A percentile compares a stretch with the other conserved stretches of the same genome.
phyloP scores from a whole-genome alignment of 2,113 vertebrate genomes.

The Sylvia atricapilla region DNA sequence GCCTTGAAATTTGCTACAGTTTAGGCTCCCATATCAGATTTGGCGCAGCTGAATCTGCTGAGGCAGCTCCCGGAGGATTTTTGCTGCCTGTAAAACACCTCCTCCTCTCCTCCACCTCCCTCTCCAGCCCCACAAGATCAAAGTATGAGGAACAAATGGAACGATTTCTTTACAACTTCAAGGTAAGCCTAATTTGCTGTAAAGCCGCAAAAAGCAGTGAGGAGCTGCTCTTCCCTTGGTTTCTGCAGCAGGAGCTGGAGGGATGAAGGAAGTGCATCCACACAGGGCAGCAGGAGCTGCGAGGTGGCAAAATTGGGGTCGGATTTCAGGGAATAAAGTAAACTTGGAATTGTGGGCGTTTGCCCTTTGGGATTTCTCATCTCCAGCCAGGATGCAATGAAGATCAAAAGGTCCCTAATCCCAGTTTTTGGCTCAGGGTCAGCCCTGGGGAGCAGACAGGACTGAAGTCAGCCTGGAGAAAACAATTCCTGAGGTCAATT shows the following conservation, averaged over 20 bases:
- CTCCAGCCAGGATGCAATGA: neutral
- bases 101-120: neutral
- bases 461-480: neutral
- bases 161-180: neutral
- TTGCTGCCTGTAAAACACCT: neutral
- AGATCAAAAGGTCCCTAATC: neutral
- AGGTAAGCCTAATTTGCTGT: neutral
- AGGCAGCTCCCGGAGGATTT: neutral
- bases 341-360: neutral
- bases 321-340: neutral
- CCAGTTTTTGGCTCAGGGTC: neutral
- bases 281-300: neutral
- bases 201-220: neutral
- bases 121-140: neutral
- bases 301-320: neutral
- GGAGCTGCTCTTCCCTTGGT: neutral
- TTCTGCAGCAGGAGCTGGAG: neutral
- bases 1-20: neutral
- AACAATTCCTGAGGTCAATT: neutral
- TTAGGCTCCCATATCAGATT: neutral
- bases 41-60: neutral
- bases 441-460: neutral
- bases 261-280: fast-evolving
- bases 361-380: neutral
- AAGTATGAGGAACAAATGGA: neutral